Evolutionary conservation across 1,140 invertebrate genomes (phyloP).

Genomic region (Bombyx mandarina): DNA sequence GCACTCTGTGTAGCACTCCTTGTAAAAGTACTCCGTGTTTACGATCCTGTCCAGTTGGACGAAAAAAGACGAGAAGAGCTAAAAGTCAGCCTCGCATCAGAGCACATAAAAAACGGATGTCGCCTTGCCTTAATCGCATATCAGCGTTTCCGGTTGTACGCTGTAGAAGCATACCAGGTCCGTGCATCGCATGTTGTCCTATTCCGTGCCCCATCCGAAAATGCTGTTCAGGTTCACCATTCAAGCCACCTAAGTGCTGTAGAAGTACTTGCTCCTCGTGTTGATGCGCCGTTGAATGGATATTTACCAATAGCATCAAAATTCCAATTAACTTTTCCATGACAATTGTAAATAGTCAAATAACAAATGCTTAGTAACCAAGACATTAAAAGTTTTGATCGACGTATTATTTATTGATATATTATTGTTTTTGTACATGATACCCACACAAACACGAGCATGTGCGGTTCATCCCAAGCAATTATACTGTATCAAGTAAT

Average conservation of each 20-base stretch:
- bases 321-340: too few relatives aligned
- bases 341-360: too few relatives aligned
- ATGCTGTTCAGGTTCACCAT: constrained; percentile 30
- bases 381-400: too few relatives aligned
- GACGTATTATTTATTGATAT: too few relatives aligned
- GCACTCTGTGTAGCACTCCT: constrained; percentile 15
- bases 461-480: too few relatives aligned
- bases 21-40: constrained; percentile 44
- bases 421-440: too few relatives aligned
- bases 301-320: not conserved
- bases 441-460: too few relatives aligned
- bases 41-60: constrained; percentile 38
- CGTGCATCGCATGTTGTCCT: constrained; percentile 22
- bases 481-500: too few relatives aligned
- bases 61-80: constrained; percentile 24
- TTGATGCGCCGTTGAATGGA: not conserved
- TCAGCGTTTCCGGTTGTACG: constrained; percentile 37
- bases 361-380: too few relatives aligned
- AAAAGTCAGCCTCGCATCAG: constrained; percentile 43
- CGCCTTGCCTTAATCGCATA: constrained; percentile 43
- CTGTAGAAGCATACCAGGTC: constrained; percentile 37
- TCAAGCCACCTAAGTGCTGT: constrained; percentile 25
- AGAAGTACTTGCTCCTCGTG: constrained; percentile 22
- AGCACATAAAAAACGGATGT: constrained; percentile 33
- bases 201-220: constrained; percentile 29